Conservation (phyloP, 2,888 invertebrate genomes). For the Lithophane ornitopus region DNA sequence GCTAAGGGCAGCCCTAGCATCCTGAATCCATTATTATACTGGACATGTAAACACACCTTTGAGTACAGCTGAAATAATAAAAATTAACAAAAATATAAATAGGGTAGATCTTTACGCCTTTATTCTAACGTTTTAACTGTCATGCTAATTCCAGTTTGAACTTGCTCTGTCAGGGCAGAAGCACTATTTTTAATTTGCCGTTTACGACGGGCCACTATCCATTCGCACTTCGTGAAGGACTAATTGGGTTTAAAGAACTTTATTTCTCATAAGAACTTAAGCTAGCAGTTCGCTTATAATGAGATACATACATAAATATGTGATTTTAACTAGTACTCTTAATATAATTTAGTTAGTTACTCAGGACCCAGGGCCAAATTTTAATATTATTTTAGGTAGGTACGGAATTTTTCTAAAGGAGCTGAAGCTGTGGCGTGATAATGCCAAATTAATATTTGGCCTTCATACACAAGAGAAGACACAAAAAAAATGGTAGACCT, state of each 20-base stretch:
- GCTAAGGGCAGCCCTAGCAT: too few species aligned
- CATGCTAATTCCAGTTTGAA: background rate
- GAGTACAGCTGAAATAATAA: background rate
- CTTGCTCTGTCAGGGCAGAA: background rate
- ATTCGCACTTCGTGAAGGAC: background rate
- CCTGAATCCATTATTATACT: too few species aligned
- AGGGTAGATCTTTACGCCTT: background rate
- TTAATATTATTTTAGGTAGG: background rate
- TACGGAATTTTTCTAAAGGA: background rate
- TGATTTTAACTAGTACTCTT: too few species aligned
- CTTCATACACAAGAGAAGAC: slow-evolving; percentile 30
- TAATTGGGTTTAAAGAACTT: too few species aligned
- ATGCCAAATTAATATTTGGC: slow-evolving; percentile 21
- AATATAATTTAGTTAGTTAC: too few species aligned
- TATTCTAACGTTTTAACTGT: background rate
- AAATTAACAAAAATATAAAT: background rate
- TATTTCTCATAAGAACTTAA: too few species aligned
- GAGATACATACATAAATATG: too few species aligned
- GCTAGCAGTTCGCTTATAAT: too few species aligned
- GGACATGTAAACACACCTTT: too few species aligned
- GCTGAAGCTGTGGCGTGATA: slow-evolving; percentile 8
- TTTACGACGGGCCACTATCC: background rate
- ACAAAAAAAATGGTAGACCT: slow-evolving; percentile 25
- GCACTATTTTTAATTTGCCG: background rate
- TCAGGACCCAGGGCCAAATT: background rate